Conservation (phyloP, 2,888 invertebrate genomes). For the Drosophila anceps region DNA sequence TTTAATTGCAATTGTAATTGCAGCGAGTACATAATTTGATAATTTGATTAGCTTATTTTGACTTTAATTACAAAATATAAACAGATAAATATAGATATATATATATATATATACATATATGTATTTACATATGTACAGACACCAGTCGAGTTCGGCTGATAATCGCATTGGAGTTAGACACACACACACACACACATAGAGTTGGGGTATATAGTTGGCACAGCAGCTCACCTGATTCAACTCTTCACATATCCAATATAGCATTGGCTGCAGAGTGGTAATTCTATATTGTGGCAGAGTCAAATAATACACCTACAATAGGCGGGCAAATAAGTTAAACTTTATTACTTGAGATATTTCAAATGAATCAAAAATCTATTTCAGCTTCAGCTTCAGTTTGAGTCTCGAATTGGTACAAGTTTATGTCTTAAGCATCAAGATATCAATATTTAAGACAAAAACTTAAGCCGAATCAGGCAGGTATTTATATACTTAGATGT, state of each 20-base stretch:
- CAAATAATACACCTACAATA: conserved; percentile 42
- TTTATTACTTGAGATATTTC: background rate
- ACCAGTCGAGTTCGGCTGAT: background rate
- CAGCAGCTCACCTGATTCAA: conserved; percentile 45
- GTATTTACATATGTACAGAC: conserved; percentile 18
- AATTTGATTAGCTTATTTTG: conserved; percentile 7
- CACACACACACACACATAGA: conserved; percentile 7
- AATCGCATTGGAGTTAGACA: background rate
- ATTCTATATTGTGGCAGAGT: conserved; percentile 39
- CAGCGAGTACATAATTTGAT: conserved; percentile 31
- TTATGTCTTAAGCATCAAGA: no score
- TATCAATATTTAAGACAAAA: no score
- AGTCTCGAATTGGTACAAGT: no score
- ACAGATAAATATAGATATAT: background rate
- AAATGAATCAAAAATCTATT: no score
- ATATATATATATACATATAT: background rate
- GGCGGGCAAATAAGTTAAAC: background rate
- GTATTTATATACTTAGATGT: no score
- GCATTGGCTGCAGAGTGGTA: conserved; percentile 34
- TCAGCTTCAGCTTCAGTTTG: background rate
- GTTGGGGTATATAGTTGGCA: background rate
- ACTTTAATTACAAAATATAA: conserved; percentile 4
- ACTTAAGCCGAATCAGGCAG: no score
- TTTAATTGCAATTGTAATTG: conserved; percentile 32
- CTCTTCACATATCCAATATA: conserved; percentile 41